These are phyloP conservation scores for Saguinus imperator DNA, from an alignment of 2,113 vertebrate genomes.

Conservation along the genomic window DNA sequence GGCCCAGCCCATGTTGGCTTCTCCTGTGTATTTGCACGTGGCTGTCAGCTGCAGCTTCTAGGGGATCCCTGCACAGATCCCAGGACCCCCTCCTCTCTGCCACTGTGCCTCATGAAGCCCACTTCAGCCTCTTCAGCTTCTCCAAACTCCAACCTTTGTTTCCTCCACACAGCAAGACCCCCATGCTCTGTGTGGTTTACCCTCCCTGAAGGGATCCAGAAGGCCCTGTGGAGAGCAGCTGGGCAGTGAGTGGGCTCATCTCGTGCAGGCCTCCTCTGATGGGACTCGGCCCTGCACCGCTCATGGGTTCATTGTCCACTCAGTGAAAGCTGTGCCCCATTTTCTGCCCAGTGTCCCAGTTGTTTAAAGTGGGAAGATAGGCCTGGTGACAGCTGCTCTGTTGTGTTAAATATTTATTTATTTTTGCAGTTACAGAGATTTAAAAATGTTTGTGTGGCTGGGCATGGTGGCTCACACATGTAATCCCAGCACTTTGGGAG, in stretches of 20 bases:
- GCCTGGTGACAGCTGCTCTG: background rate
- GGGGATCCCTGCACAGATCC: background rate
- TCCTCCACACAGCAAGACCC: background rate
- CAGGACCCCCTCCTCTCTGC: background rate
- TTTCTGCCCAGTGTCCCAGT: background rate
- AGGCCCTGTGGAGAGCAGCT: background rate
- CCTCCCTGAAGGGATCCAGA: background rate
- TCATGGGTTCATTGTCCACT: background rate
- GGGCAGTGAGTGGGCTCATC: rapidly evolving
- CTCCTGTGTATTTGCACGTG: background rate
- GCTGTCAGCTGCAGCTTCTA: background rate
- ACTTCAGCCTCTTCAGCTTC: background rate
- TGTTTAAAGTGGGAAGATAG: background rate
- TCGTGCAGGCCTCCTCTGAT: background rate
- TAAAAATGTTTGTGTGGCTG: background rate
- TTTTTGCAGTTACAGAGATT: background rate
- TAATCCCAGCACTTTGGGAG: no score
- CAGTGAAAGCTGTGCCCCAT: background rate
- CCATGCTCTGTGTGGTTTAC: background rate
- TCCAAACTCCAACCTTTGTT: background rate
- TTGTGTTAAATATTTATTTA: background rate
- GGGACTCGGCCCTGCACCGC: background rate
- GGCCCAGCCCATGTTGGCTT: background rate
- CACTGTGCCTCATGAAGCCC: background rate
- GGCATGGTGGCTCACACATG: no score